phyloP scores from a whole-genome alignment of 92 coral and sea anemone species.

The Epizoanthus stellaris region DNA sequence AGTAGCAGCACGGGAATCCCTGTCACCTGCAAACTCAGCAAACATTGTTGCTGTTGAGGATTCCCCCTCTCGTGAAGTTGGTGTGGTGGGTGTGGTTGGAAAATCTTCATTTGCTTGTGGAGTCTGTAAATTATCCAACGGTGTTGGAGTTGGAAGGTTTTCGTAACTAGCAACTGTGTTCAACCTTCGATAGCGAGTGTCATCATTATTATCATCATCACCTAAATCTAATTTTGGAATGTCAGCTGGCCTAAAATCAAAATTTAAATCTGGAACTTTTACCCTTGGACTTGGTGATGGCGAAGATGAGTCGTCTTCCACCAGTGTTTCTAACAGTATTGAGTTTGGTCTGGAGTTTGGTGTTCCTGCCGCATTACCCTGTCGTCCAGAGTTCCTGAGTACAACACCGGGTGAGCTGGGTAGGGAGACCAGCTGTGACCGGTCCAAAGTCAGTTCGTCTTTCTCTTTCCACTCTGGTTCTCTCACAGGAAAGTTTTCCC shows the following conservation, averaged over 20 bases:
- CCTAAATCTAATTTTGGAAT: conserved; percentile 61
- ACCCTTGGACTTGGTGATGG: conserved; percentile 78
- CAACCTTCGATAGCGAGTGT: conserved; percentile 70
- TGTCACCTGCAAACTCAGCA: neutral
- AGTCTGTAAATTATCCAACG: conserved; percentile 44
- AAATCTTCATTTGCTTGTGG: neutral
- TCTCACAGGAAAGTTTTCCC: conserved; percentile 36
- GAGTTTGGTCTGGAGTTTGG: conserved; percentile 88
- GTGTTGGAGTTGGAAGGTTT: conserved; percentile 81
- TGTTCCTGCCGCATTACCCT: conserved; percentile 43
- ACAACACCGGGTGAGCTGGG: conserved; percentile 50
- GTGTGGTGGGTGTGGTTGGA: neutral
- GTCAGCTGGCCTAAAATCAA: conserved; percentile 46
- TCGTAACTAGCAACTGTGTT: conserved; percentile 70
- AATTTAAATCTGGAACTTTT: conserved; percentile 26
- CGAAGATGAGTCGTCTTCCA: conserved; percentile 70
- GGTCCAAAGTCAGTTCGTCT: conserved; percentile 61
- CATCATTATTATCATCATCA: conserved; percentile 30
- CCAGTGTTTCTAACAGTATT: conserved; percentile 72
- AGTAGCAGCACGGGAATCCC: conserved; percentile 32
- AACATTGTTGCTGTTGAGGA: neutral
- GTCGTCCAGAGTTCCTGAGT: conserved; percentile 48
- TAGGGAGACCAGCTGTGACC: conserved; percentile 57
- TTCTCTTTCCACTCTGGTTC: conserved; percentile 61
- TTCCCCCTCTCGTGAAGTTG: neutral